Percentiles rank a stretch among this genome's conserved stretches.
These are phyloP conservation scores for Pipistrellus pygmaeus DNA, from an alignment of 2,797 vertebrate genomes.

Conservation along the genomic window DNA sequence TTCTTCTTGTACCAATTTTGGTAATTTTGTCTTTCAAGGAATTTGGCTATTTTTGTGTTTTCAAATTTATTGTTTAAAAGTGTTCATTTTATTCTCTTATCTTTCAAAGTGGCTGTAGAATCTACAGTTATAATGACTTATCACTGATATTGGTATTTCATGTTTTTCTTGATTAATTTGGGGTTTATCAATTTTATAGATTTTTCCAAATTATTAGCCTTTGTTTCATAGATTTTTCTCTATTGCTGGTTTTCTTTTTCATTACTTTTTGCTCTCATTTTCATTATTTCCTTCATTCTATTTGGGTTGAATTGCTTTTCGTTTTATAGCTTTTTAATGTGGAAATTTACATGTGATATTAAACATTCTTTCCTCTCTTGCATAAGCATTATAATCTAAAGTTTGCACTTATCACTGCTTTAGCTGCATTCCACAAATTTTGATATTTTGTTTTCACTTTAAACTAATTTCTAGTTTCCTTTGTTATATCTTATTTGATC, in stretches of 20 bases:
- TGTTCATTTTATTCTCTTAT: neutral
- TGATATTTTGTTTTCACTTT: neutral
- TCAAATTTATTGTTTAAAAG: neutral
- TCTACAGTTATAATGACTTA: neutral
- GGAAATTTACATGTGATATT: neutral
- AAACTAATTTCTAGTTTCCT: conserved; percentile 26
- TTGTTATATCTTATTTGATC: conserved; percentile 18
- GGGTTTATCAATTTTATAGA: neutral
- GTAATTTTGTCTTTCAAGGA: neutral
- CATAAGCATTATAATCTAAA: neutral
- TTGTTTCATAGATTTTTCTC: neutral
- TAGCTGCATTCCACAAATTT: neutral
- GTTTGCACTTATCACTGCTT: neutral
- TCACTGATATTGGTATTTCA: neutral
- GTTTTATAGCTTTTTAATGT: conserved; percentile 5
- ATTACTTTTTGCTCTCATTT: neutral
- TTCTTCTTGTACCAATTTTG: conserved; percentile 20
- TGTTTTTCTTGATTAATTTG: neutral
- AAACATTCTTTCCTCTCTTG: neutral
- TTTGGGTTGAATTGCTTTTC: neutral
- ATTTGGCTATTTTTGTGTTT: neutral
- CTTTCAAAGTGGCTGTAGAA: neutral
- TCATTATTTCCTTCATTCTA: neutral
- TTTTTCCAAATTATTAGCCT: neutral
- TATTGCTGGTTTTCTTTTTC: conserved; percentile 5